Evolutionary conservation across 2,113 vertebrate species (phyloP), one percentile per base, ranked within the genome.

Genomic region (Micronycteris hirsuta): DNA sequence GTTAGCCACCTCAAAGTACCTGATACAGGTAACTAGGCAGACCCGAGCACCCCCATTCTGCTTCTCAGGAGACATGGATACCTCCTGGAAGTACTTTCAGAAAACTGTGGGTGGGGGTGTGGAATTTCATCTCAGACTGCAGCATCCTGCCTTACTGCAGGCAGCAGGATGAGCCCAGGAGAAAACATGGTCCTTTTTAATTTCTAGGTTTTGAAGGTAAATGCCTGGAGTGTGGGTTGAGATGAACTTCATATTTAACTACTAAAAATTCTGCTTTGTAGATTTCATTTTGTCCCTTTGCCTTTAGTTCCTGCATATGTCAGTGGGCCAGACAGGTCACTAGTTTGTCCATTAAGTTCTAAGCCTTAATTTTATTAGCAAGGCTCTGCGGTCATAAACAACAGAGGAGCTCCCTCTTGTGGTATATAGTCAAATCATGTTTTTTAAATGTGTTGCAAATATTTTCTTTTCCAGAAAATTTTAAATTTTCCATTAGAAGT

Each of bases 381-480:
- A 2, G 1, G 0, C 0, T 33, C 28, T 16, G 4, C 13, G 65
- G 83, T 95, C 47, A 68, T 74, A 78, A 85, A 74, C 7, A 38
- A 28, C 47, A 1, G 22, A 16, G 71, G 65, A 0, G 33, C 93
- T 81, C 96, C 97, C 88, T 96, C 95, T 97, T 74, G 96, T 94
- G 97, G 88, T 56, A 1, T 19, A n/a, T 77, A 68, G 24, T 90
- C 36, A 90, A 74, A 77, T 84, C 73, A 56, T 65, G 68, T 70
- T 7, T 70, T 90, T 65, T 22, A 80, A 91, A 58, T 52, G 33
- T 33, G 5, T 73, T 33, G 33, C 3, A 86, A 92, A 7, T 68
- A 7, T 61, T 54, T 4, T 74, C 95, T 43, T 73, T 65, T 33
- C 67, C 43, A 45, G 52, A 52, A 61, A 85, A 41, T n/a, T 43